Percentiles rank a stretch among this genome's conserved stretches.
These are phyloP conservation scores for Lepidurus packardi DNA, from an alignment of 1,140 invertebrate species.

Conservation along the genomic window DNA sequence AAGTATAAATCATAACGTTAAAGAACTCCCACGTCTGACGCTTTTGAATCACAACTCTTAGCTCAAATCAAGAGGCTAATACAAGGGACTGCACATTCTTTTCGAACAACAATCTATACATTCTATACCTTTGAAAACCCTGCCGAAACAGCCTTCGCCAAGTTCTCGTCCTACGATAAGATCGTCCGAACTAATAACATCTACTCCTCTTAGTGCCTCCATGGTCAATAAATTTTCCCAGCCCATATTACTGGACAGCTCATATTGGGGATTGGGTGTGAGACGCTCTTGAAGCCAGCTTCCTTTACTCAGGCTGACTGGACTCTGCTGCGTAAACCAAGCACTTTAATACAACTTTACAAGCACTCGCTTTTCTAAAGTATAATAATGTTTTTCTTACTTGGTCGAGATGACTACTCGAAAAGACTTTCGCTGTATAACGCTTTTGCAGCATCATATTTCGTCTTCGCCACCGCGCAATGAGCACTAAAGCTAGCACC, in stretches of 20 bases:
- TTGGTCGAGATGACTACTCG: neutral
- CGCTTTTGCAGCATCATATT: conserved; percentile 10
- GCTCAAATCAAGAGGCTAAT: neutral
- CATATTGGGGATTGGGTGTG: conserved; percentile 70
- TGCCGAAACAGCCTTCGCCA: conserved; percentile 87
- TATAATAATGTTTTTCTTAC: neutral
- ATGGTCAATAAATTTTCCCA: conserved; percentile 44
- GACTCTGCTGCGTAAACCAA: conserved; percentile 25
- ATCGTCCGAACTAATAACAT: conserved; percentile 55
- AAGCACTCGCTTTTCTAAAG: neutral
- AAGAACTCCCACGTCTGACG: neutral
- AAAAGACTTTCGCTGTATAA: conserved; percentile 10
- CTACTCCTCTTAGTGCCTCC: conserved; percentile 45
- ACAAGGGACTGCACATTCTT: neutral
- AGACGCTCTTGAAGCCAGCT: conserved; percentile 61
- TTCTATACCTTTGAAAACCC: conserved; percentile 62
- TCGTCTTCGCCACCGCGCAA: neutral
- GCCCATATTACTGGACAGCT: conserved; percentile 38
- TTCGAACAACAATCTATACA: neutral
- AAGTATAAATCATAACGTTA: conserved; percentile 11
- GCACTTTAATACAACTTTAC: neutral
- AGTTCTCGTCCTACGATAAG: conserved; percentile 68
- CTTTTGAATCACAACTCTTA: neutral
- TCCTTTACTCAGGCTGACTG: conserved; percentile 29
- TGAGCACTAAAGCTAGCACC: neutral